Base-by-base conservation (phyloP, 53 echinoderm and acorn worm species). In the Pentamera pediparva region DNA sequence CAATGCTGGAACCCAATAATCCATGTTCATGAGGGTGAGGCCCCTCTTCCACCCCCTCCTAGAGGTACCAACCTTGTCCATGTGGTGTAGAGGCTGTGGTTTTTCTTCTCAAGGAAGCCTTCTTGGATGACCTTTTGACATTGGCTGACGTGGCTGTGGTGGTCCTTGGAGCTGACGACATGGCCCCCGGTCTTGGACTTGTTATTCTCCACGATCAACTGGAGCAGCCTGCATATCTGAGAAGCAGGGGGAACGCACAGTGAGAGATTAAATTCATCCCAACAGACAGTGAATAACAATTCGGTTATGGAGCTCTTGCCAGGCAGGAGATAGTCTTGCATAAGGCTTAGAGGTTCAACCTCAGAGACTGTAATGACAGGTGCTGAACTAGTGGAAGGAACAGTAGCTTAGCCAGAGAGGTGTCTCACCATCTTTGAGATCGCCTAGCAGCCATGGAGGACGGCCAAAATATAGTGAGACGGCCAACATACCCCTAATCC, bases 51-150 rank as follows among this genome's bases (percentile, higher is more conserved):
- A 3, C 2, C 18, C 21, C 21, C 50, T 50, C 19, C 51, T 5
- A 6, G 19, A 19, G 19, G n/a, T 26, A 75, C 95, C 58, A 49
- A 98, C 98, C 92, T 91, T 85, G 91, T 88, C 83, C 92, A 98
- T 69, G 91, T 92, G 22, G 88, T 92, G 63, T 88, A 88, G 2
- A 91, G 65, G 61, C 89, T 98, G 76, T 98, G 91, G 60, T 88
- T 92, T 65, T 98, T 98, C 86, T 98, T 98, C 79, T 98, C 98
- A 59, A 98, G 78, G 61, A 91, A 88, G 0, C 96, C 98, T 82
- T 98, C 98, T 67, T 86, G 92, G 81, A 98, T 81, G 62, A 98
- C 98, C 10, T 85, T 76, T 78, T 98, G 98, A 38, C 88, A 91
- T 51, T 91, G 80, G 9, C 78, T 62, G 17, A 98, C 78, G 5